Conservation (phyloP, 2,888 invertebrate species). For the Melanostoma mellinum region DNA sequence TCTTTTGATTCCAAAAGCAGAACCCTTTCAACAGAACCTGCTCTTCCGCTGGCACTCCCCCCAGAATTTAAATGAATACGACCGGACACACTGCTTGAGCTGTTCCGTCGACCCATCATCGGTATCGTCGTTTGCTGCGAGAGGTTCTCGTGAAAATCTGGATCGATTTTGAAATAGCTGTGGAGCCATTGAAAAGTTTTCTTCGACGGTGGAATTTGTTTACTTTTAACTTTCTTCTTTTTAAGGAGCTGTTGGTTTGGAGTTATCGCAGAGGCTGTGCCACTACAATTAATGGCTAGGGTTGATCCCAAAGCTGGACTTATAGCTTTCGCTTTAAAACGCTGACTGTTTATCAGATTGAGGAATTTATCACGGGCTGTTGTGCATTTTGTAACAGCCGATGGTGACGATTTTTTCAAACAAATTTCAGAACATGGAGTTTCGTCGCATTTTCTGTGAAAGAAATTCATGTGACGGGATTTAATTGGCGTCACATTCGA, state of each 20-base stretch:
- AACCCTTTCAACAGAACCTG: conserved; percentile 49
- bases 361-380: conserved; percentile 59
- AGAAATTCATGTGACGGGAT: conserved; percentile 54
- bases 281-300: conserved; percentile 46
- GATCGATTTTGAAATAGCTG: conserved; percentile 77
- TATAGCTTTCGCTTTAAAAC: conserved; percentile 66
- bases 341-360: conserved; percentile 61
- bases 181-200: conserved; percentile 76
- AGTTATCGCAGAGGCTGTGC: conserved; percentile 4
- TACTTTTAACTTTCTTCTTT: conserved; percentile 63
- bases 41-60: conserved; percentile 47
- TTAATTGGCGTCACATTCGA: conserved; percentile 15
- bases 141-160: conserved; percentile 78
- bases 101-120: conserved; percentile 75
- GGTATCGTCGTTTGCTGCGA: conserved; percentile 76
- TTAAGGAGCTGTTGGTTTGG: conserved; percentile 45
- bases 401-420: conserved; percentile 12
- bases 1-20: conserved; percentile 24
- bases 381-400: conserved; percentile 38
- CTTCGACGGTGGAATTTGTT: conserved; percentile 57
- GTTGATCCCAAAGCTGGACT: conserved; percentile 54
- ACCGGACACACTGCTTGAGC: conserved; percentile 75
- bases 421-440: conserved; percentile 27
- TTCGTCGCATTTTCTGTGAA: conserved; percentile 53
- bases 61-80: conserved; percentile 68